Evolutionary conservation across 2,113 vertebrate genomes (phyloP).

Genomic region (Phoxinus phoxinus): DNA sequence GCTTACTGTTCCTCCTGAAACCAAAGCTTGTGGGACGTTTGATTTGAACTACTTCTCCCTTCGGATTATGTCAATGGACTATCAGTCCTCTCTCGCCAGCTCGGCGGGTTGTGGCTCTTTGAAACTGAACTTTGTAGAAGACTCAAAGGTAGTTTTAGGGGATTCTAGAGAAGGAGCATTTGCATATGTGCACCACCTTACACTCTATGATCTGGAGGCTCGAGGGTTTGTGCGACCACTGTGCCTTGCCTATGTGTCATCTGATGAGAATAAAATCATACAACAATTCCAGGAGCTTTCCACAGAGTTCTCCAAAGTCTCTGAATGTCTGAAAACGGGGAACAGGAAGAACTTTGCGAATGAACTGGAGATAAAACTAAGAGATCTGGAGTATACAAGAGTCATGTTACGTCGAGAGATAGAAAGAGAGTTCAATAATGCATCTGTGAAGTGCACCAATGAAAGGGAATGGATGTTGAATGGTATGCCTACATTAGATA

Average conservation of each 20-base stretch:
- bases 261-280: conserved; percentile 92
- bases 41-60: conserved; percentile 97
- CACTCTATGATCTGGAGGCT: conserved; percentile 92
- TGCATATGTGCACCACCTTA: conserved; percentile 93
- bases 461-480: background rate
- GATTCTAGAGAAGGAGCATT: conserved; percentile 90
- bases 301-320: conserved; percentile 84
- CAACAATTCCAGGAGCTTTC: conserved; percentile 88
- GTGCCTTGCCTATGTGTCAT: conserved; percentile 95
- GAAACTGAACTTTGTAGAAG: conserved; percentile 92
- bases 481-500: background rate
- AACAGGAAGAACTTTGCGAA: conserved; percentile 93
- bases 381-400: conserved; percentile 88
- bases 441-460: background rate
- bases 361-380: conserved; percentile 90
- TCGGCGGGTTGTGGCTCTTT: conserved; percentile 78
- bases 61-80: conserved; percentile 98
- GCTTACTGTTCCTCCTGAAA: conserved; percentile 87
- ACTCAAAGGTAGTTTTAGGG: conserved; percentile 91
- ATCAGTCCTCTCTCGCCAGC: conserved; percentile 90
- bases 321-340: conserved; percentile 92
- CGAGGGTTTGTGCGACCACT: conserved; percentile 94
- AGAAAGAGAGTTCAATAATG: conserved; percentile 11
- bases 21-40: conserved; percentile 84
- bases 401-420: conserved; percentile 70